Percentiles rank a stretch among this genome's conserved stretches.
Conservation (phyloP, 2,797 vertebrate genomes). For the Benthosema pterotum region DNA sequence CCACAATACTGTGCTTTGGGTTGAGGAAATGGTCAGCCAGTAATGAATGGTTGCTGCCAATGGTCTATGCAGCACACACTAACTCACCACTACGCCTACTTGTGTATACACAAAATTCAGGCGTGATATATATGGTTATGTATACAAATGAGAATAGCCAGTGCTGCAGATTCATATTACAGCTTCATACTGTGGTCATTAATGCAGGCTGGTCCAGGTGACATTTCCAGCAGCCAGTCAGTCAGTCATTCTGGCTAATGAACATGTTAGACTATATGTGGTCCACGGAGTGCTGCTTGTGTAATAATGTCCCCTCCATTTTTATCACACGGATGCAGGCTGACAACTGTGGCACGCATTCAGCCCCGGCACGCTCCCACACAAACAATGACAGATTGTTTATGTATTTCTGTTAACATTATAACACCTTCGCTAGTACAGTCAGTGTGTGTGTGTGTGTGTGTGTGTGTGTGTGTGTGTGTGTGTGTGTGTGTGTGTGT, state of each 20-base stretch:
- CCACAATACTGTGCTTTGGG: too few relatives aligned
- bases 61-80: too few relatives aligned
- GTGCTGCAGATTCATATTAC: slow-evolving; percentile 7
- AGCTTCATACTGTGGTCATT: slow-evolving; percentile 59
- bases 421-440: slow-evolving; percentile 42
- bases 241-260: slow-evolving; percentile 77
- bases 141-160: too few relatives aligned
- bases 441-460: slow-evolving; percentile 8
- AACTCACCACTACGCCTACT: too few relatives aligned
- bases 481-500: slow-evolving; percentile 4
- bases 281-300: slow-evolving; percentile 49
- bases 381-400: slow-evolving; percentile 70
- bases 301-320: slow-evolving; percentile 72
- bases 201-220: slow-evolving; percentile 65
- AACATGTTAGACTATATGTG: slow-evolving; percentile 64
- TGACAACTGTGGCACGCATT: slow-evolving; percentile 67
- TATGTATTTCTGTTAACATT: slow-evolving; percentile 69
- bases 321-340: slow-evolving; percentile 79
- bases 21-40: too few relatives aligned
- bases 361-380: slow-evolving; percentile 57
- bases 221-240: slow-evolving; percentile 70
- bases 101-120: too few relatives aligned
- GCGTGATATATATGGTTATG: too few relatives aligned
- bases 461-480: slow-evolving; percentile 3
- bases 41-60: too few relatives aligned